Conservation (phyloP, 1,140 invertebrate genomes). For the Aphaenogaster ashmeadi region DNA sequence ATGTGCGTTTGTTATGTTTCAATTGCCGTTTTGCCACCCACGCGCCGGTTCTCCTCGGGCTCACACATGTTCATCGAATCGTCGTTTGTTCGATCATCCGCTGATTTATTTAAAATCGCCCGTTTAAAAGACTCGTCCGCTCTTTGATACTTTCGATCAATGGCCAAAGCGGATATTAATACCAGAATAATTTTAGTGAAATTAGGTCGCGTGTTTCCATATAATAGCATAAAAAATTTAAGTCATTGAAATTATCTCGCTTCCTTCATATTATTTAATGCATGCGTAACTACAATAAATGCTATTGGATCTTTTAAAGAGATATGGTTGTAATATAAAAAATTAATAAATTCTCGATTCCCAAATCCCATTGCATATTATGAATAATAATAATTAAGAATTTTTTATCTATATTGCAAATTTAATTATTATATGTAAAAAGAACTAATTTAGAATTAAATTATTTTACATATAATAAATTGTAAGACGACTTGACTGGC, state of each 20-base stretch:
- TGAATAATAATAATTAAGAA: neutral
- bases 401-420: neutral
- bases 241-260: neutral
- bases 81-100: conserved; percentile 16
- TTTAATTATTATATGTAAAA: neutral
- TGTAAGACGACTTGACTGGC: too few relatives aligned
- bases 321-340: neutral
- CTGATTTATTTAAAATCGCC: neutral
- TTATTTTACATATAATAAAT: neutral
- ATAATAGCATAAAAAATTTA: neutral
- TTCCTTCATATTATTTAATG: neutral
- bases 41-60: conserved; percentile 78
- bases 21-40: conserved; percentile 81
- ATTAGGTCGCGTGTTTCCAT: neutral
- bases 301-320: neutral
- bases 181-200: neutral
- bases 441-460: neutral
- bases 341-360: neutral
- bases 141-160: neutral
- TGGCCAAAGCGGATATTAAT: neutral
- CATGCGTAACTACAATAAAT: neutral
- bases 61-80: conserved; percentile 66
- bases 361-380: neutral
- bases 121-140: neutral
- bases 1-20: conserved; percentile 85